phyloP scores from a whole-genome alignment of 2,888 invertebrate species.

The Anagyrus pseudococci region DNA sequence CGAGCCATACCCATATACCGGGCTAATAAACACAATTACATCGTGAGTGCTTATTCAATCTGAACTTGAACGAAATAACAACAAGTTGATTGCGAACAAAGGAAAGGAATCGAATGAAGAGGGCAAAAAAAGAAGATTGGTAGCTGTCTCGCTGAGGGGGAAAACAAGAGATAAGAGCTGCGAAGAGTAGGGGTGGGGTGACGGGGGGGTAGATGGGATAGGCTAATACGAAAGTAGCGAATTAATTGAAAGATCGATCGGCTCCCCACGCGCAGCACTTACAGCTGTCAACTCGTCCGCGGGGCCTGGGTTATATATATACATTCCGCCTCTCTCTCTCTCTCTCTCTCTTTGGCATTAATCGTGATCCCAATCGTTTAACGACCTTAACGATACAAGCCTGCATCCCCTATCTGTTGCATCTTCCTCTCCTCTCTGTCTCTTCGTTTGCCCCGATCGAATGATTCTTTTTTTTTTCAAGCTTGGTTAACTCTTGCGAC shows the following conservation, averaged over 20 bases:
- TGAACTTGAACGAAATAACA: too few species aligned
- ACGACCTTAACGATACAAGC: constrained; percentile 26
- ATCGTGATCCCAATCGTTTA: constrained; percentile 36
- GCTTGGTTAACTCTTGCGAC: too few species aligned
- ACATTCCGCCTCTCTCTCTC: constrained; percentile 4
- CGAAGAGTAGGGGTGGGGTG: neutral
- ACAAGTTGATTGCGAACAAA: too few species aligned
- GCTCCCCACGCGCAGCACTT: constrained; percentile 34
- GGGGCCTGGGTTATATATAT: neutral
- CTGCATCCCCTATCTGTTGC: neutral
- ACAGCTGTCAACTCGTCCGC: neutral
- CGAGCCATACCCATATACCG: too few species aligned
- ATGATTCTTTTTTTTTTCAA: too few species aligned
- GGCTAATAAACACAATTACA: too few species aligned
- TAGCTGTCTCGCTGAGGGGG: neutral
- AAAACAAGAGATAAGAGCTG: constrained; percentile 4
- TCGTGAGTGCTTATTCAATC: too few species aligned
- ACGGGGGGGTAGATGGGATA: neutral
- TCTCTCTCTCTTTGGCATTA: constrained; percentile 20
- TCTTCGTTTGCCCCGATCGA: too few species aligned
- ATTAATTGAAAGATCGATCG: constrained; percentile 39
- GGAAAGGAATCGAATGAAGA: too few species aligned
- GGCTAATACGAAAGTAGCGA: constrained; percentile 4
- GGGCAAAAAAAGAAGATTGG: too few species aligned
- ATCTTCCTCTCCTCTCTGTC: neutral